phyloP scores from a whole-genome alignment of 1,140 invertebrate species.

The Manduca sexta region DNA sequence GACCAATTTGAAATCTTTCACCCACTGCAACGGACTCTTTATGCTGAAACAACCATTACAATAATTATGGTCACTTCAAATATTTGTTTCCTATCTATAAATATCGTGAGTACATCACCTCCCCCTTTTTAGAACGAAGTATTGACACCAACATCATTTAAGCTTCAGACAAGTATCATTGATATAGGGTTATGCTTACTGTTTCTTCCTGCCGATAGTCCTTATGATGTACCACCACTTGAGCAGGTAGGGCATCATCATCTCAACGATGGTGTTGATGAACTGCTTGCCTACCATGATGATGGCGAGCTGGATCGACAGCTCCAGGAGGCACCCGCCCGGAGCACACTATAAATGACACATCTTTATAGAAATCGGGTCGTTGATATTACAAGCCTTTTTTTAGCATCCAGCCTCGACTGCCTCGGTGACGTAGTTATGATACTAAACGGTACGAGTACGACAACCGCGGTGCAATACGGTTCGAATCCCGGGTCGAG shows the following conservation, averaged over 20 bases:
- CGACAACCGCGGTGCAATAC: no score
- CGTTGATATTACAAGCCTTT: no score
- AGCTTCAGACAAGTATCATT: no score
- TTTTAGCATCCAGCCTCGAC: no score
- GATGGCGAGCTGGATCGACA: conserved; percentile 94
- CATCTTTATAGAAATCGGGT: no score
- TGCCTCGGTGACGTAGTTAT: no score
- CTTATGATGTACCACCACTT: conserved; percentile 83
- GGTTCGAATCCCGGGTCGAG: no score
- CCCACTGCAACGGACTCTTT: conserved; percentile 80
- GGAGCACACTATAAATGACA: conserved; percentile 79
- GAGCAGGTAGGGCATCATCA: conserved; percentile 82
- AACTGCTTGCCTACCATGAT: conserved; percentile 98
- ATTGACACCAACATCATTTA: no score
- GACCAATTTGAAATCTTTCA: conserved; percentile 92
- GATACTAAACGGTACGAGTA: no score
- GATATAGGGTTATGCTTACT: conserved; percentile 37
- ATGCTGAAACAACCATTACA: conserved; percentile 37
- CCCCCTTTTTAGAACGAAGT: background rate
- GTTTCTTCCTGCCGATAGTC: conserved; percentile 59
- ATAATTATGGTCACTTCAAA: background rate
- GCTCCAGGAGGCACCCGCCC: conserved; percentile 92
- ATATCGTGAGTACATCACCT: no score
- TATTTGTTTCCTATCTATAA: no score
- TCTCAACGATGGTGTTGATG: conserved; percentile 92